phyloP scores from a whole-genome alignment of 2,888 invertebrate species.

The Drosophila paucipuncta region DNA sequence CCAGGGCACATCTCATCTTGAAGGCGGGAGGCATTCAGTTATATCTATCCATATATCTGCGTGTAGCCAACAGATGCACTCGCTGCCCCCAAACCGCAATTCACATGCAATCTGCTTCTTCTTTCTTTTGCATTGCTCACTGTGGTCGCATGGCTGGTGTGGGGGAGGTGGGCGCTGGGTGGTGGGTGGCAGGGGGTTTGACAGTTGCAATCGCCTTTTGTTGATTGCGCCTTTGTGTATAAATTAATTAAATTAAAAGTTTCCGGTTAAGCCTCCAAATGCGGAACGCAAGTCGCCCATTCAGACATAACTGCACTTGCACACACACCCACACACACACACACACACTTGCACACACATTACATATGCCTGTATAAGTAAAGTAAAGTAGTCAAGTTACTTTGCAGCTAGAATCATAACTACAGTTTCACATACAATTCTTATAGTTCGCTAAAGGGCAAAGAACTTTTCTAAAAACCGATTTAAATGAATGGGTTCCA shows the following conservation, averaged over 20 bases:
- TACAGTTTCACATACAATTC: constrained; percentile 17
- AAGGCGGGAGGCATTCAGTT: constrained; percentile 25
- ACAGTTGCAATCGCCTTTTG: constrained; percentile 55
- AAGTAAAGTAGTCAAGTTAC: constrained; percentile 13
- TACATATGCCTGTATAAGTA: neutral
- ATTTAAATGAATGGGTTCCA: neutral
- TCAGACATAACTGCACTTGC: constrained; percentile 40
- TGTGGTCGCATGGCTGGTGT: constrained; percentile 10
- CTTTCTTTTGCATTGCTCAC: constrained; percentile 23
- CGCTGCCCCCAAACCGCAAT: constrained; percentile 56
- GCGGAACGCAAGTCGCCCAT: constrained; percentile 42
- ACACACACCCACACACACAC: constrained; percentile 3
- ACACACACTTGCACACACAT: neutral
- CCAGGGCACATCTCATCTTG: constrained; percentile 39
- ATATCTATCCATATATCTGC: constrained; percentile 36
- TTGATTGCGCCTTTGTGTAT: constrained; percentile 84
- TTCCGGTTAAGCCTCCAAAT: constrained; percentile 83
- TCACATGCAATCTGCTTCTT: constrained; percentile 27
- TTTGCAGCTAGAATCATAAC: constrained; percentile 17
- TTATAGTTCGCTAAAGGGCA: neutral
- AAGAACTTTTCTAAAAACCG: neutral
- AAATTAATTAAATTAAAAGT: constrained; percentile 85
- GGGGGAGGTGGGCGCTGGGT: too few relatives aligned
- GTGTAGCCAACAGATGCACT: constrained; percentile 54
- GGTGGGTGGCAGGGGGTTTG: constrained; percentile 11